Base-by-base conservation (phyloP, 2,797 vertebrate genomes). In the Crenichthys baileyi region DNA sequence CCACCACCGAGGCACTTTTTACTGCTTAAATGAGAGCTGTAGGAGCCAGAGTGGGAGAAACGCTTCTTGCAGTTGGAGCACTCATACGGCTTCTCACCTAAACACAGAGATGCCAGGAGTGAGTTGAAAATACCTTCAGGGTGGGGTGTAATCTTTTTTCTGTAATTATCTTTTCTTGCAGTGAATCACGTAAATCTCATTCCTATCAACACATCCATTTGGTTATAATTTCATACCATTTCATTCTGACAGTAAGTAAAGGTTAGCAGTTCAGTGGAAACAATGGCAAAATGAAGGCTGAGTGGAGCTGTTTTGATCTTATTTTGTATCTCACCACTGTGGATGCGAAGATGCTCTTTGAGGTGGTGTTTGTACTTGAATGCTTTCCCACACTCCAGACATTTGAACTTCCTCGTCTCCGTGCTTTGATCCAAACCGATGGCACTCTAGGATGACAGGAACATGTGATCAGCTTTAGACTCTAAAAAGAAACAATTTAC, bases 331-430 rank as follows among this genome's bases (percentile, higher is more conserved):
- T 95, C 93, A 97, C 96, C 96, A 72, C 96, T 97, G 89, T 97
- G 96, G 87, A 97, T 97, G 26, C 96, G 95, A 41, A 96, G 94
- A 89, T 97, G 96, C 86, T 97, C 96, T 91, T 96, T 96, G 85
- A 97, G 95, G 90, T 97, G 96, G 88, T 97, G 96, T 87, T 97
- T 97, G 92, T 97, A 96, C 91, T 97, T 97, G 90, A 97, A 97
- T 3, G 96, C 95, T 91, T 97, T 97, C 81, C 96, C 96, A 93
- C 96, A 97, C 85, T 96, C 94, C 72, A 92, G 83, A 87, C 96
- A 97, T 91, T 96, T 96, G 82, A 96, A 97, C 92, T 96, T 96
- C 75, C 96, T 94, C 79, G 87, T 95, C 86, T 96, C 96, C 75
- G 91, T 78, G 70, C 87, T 83, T 80, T 94, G 94, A 77, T 96